A percentile compares a stretch with the other conserved stretches of the same genome.
Evolutionary conservation across 2,797 vertebrate species (phyloP).

Genomic region (Tiaroga cobitis): DNA sequence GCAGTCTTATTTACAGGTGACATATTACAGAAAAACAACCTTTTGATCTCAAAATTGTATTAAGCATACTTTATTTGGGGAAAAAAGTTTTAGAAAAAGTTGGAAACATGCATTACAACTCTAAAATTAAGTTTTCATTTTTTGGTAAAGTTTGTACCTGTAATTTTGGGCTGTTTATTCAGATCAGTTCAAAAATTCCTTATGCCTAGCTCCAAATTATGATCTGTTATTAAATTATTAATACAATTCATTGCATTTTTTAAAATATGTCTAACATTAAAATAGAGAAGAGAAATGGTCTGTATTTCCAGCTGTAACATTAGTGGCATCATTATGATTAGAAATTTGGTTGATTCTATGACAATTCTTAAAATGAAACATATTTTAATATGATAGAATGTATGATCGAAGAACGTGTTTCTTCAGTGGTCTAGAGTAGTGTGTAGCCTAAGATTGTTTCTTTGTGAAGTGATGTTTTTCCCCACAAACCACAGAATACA

Average conservation of each 20-base stretch:
- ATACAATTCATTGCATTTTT: slow-evolving; percentile 1
- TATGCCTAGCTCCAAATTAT: background rate
- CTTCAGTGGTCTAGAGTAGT: background rate
- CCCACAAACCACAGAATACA: slow-evolving; percentile 82
- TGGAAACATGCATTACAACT: background rate
- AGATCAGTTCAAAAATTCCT: background rate
- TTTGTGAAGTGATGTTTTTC: slow-evolving; percentile 81
- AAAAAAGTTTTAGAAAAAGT: background rate
- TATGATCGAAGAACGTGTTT: background rate
- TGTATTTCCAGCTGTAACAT: background rate
- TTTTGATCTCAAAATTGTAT: background rate
- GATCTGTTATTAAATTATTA: background rate
- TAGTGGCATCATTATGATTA: background rate
- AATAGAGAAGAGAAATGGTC: background rate
- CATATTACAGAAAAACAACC: background rate
- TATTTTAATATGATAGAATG: background rate
- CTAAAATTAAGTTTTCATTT: background rate
- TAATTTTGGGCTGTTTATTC: background rate
- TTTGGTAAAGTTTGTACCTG: background rate
- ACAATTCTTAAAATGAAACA: background rate
- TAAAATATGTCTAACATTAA: background rate
- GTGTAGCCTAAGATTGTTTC: slow-evolving; percentile 37
- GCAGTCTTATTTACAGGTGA: slow-evolving; percentile 7
- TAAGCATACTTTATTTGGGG: background rate
- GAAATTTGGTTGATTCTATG: background rate